Evolutionary conservation across 2,888 invertebrate genomes (phyloP).

Genomic region (Boloria selene): DNA sequence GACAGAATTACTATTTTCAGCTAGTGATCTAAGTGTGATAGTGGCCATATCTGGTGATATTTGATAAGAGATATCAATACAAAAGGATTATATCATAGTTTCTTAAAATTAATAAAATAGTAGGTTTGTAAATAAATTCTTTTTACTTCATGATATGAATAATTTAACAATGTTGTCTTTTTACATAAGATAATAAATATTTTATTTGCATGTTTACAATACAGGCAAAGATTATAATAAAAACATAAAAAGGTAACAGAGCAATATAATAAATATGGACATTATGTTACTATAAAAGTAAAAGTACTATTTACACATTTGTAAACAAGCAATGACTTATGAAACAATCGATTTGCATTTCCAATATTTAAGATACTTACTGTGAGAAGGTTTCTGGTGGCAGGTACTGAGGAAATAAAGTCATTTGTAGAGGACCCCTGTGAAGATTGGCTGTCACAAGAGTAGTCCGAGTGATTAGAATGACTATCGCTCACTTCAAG

Average conservation of each 20-base stretch:
- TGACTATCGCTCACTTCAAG: conserved; percentile 83
- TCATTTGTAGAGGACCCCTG: conserved; percentile 82
- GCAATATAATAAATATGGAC: too few relatives aligned
- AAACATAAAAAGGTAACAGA: too few relatives aligned
- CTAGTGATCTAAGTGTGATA: conserved; percentile 11
- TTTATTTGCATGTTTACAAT: too few relatives aligned
- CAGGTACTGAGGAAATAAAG: conserved; percentile 62
- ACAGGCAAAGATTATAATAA: too few relatives aligned
- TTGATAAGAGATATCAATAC: conserved; percentile 26
- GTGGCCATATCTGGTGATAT: conserved; percentile 26
- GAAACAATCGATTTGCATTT: conserved; percentile 5
- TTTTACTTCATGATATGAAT: background rate
- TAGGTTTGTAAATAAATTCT: background rate
- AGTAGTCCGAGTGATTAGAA: conserved; percentile 83
- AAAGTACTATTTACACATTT: background rate
- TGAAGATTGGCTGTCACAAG: conserved; percentile 83
- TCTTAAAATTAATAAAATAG: conserved; percentile 2
- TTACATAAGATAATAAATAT: too few relatives aligned
- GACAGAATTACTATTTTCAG: conserved; percentile 23
- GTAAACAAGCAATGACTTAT: conserved; percentile 10
- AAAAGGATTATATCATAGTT: background rate
- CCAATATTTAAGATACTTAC: conserved; percentile 54
- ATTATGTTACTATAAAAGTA: background rate
- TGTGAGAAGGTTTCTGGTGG: conserved; percentile 65
- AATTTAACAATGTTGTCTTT: too few relatives aligned